These are phyloP conservation scores for Teleogryllus occipitalis DNA, from an alignment of 1,140 invertebrate species.

Conservation along the genomic window DNA sequence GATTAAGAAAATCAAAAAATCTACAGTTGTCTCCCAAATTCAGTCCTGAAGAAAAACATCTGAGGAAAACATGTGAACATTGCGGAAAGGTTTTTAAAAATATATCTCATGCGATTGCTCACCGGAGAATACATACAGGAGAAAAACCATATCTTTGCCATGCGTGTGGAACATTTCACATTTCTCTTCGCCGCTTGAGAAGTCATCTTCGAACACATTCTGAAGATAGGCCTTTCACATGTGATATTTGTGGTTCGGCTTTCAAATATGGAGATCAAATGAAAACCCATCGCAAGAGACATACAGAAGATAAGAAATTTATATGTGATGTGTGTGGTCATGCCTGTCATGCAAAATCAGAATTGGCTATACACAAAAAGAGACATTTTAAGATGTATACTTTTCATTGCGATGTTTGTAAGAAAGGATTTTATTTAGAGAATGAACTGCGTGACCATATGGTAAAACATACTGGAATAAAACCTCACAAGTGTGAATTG, in stretches of 20 bases:
- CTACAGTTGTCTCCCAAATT: neutral
- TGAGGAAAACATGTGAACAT: constrained; percentile 24
- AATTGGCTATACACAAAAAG: constrained; percentile 31
- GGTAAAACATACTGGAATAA: constrained; percentile 26
- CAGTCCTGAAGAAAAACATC: neutral
- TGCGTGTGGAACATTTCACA: neutral
- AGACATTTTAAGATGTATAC: constrained; percentile 34
- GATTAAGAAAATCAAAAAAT: neutral
- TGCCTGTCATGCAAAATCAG: constrained; percentile 29
- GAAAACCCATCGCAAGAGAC: constrained; percentile 7
- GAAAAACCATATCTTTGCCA: neutral
- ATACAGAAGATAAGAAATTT: constrained; percentile 10
- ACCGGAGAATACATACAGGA: neutral
- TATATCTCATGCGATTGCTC: neutral
- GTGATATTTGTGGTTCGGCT: constrained; percentile 47
- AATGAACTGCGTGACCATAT: constrained; percentile 30
- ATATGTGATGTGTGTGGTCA: constrained; percentile 33
- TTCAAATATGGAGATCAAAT: constrained; percentile 30
- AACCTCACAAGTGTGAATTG: constrained; percentile 30
- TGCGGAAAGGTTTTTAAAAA: neutral
- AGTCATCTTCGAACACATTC: constrained; percentile 61
- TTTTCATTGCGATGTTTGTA: constrained; percentile 21
- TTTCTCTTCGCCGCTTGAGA: constrained; percentile 36
- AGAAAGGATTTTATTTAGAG: constrained; percentile 19
- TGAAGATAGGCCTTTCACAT: constrained; percentile 56